Conservation (phyloP, 2,888 invertebrate genomes). For the Clistopyga incitator region DNA sequence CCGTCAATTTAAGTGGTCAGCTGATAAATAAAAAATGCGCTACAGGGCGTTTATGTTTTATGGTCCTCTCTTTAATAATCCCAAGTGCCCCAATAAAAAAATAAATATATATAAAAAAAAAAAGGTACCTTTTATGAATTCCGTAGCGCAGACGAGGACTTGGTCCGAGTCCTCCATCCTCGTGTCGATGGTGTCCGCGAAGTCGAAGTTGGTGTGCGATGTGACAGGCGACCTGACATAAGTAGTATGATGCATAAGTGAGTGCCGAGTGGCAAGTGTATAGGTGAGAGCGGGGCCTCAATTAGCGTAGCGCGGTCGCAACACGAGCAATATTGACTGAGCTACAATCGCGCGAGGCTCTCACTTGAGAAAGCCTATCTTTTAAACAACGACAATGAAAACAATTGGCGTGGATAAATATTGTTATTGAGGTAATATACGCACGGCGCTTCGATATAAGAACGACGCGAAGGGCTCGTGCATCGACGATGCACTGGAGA, state of each 20-base stretch:
- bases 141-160: conserved; percentile 78
- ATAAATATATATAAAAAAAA: background rate
- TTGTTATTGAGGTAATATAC: background rate
- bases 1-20: too few species aligned
- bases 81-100: too few species aligned
- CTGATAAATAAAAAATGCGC: too few species aligned
- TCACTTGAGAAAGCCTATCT: too few species aligned
- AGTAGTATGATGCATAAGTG: conserved; percentile 54
- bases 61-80: background rate
- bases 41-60: too few species aligned
- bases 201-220: conserved; percentile 41
- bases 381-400: too few species aligned
- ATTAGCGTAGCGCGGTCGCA: conserved; percentile 49
- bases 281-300: conserved; percentile 39
- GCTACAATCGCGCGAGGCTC: conserved; percentile 14
- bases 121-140: conserved; percentile 81
- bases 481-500: conserved; percentile 21
- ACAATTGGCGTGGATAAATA: too few species aligned
- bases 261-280: background rate
- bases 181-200: conserved; percentile 55
- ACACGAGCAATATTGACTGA: conserved; percentile 65
- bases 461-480: background rate
- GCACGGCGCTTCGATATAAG: background rate
- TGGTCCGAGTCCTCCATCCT: conserved; percentile 81
- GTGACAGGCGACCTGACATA: conserved; percentile 63